Evolutionary conservation across 2,113 vertebrate genomes (phyloP), one percentile per base, ranked within the genome.

Genomic region (Chionomys nivalis): DNA sequence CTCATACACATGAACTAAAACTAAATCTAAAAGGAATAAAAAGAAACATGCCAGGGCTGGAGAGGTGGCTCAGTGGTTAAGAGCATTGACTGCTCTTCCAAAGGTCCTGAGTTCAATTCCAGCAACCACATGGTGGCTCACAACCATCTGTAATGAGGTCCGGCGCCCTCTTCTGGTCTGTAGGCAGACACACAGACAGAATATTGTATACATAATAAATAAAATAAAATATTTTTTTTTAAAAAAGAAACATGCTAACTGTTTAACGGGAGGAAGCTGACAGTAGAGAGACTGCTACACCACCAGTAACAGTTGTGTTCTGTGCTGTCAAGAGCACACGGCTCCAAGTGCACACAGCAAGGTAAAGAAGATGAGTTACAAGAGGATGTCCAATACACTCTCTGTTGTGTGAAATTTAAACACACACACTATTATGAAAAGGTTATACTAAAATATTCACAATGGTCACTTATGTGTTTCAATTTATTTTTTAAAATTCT

Each of bases 381-480:
- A 52, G n/a, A 85, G 24, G 75, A 61, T 42, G 1, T 82, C 5
- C 24, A 75, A 70, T 2, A 72, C 7, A 31, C 63, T 90, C 75
- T 92, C 77, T 87, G 63, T 83, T 94, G 87, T 42, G 8, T 79
- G 86, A 91, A 94, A 66, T 36, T 49, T 49, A 85, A 33, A 61
- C 36, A 89, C 23, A 88, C 7, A 68, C 1, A 90, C 70, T 42
- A 36, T 13, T 68, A 68, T 68, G 4, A 9, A 61, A 39, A n/a
- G 26, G 31, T 61, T 36, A 26, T 39, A n/a, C 33, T 31, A 36
- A 88, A 87, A 87, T 85, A 61, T 66, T 61, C n/a, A 39, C 21
- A 31, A 55, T 19, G 36, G 24, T 55, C 36, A 52, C 42, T 26
- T 81, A 19, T 8, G n/a, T 36, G 12, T 28, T 85, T 83, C n/a